Base-by-base conservation (phyloP, 2,888 invertebrate genomes). In the Pemphredon lugubris region DNA sequence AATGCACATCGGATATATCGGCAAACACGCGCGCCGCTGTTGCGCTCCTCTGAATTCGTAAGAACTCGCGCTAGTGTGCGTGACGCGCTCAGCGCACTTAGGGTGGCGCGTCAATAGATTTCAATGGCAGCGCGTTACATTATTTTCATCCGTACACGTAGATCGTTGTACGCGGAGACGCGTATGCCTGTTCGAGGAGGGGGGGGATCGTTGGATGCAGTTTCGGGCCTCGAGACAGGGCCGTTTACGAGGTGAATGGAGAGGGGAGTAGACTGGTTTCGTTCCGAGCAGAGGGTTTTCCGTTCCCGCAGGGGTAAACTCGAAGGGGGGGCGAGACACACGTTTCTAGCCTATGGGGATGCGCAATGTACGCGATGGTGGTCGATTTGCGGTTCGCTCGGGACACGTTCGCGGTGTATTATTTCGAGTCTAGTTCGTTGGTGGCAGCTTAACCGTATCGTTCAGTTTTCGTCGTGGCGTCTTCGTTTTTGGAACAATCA, bases 31-130 rank as follows among this genome's bases (percentile, higher is more conserved):
- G 26, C 26, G 7, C 7, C 3, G 7, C 3, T 26, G 26, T 26
- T 26, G 26, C 32, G 14, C 20, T 2, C 21, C n/a, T 6, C 14
- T 9, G 50, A 42, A 60, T 48, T 54, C 53, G 40, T 53, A 69
- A 64, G 66, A 50, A 55, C 60, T 55, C 23, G 68, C 54, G 16
- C 40, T 42, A 34, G 73, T 58, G 65, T 58, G 72, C 65, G 54
- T 67, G 63, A 47, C 51, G 67, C 71, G 57, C 63, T 61, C 73
- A 71, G 82, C 51, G 67, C 71, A 58, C 63, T 61, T 75, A 71
- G 82, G 82, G 82, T 77, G 79, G 69, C 78, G 73, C 65, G 82
- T 86, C 84, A 83, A 86, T 86, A 79, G 85, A 84, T 83, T 83
- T 82, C 77, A 71, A 77, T 75, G 77, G 78, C 73, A 77, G 81